A percentile compares a stretch with the other conserved stretches of the same genome.
phyloP scores from a whole-genome alignment of 2,113 vertebrate genomes.

The Smithornis capensis region DNA sequence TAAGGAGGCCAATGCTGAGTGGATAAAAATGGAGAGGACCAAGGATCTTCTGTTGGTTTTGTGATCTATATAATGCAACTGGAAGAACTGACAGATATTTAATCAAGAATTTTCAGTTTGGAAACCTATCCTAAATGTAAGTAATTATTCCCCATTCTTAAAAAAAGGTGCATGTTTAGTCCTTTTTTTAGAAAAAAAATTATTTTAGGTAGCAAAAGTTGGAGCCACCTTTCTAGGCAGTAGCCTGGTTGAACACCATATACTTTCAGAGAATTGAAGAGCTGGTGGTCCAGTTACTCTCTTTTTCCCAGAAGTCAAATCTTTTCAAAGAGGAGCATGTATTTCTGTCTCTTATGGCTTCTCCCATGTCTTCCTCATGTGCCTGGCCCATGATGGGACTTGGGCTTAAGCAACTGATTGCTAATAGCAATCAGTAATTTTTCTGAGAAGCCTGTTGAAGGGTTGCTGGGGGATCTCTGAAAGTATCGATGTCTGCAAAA shows the following conservation, averaged over 20 bases:
- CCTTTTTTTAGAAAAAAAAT: not conserved
- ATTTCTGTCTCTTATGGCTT: not conserved
- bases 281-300: fast-evolving
- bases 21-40: not conserved
- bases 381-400: not conserved
- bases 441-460: not conserved
- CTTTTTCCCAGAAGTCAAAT: not conserved
- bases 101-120: not conserved
- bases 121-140: not conserved
- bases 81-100: not conserved
- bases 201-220: not conserved
- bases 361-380: not conserved
- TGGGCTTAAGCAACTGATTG: not conserved
- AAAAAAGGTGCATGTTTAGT: fast-evolving
- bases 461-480: not conserved
- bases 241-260: not conserved
- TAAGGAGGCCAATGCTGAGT: not conserved
- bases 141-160: not conserved
- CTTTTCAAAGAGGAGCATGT: not conserved
- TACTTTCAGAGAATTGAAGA: not conserved
- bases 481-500: not conserved
- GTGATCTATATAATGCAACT: not conserved
- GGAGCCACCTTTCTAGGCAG: not conserved
- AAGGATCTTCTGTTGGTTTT: not conserved
- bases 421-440: not conserved